Base-by-base conservation (phyloP, 2,888 invertebrate genomes). In the Molanna angustata region DNA sequence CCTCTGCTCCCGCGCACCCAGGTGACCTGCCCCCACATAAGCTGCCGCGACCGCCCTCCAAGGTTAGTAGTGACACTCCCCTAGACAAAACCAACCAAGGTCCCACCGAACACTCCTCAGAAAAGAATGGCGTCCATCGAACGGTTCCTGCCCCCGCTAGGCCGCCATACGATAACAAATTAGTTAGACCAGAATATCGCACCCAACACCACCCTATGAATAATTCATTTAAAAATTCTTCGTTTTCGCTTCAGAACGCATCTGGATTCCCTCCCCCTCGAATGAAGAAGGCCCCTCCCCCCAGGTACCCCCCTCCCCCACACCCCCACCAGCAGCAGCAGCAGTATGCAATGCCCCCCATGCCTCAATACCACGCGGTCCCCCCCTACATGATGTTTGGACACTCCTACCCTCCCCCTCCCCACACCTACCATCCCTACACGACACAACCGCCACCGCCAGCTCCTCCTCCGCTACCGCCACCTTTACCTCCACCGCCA, bases 1-100 rank as follows among this genome's bases (percentile, higher is more conserved):
- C 62, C 50, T 56, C 65, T 48, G n/a, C n/a, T n/a, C 54, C 33
- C 27, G 61, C 45, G 56, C 45, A 57, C 49, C 56, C 49, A 47
- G 52, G 59, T 53, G 19, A 43, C 33, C 21, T 41, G 42, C 39
- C 58, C 37, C 50, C 51, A 13, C 13, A 17, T 17, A 31, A 40
- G 31, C 43, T 17, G 22, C 44, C 19, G 1, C 51, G 27, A 4
- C 13, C 37, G 6, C 40, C 45, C 9, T 9, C 14, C 9, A 48
- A 53, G 53, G 53, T 53, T 21, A 49, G 53, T 49, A 37, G 27
- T 27, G n/a, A n/a, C n/a, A n/a, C n/a, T n/a, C n/a, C n/a, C n/a
- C 18, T 16, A 19, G 41, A n/a, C 27, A 13, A 14, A 9, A 17
- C n/a, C 18, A 19, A 18, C 17, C 19, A 13, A 20, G 13, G n/a